Evolutionary conservation across 2,888 invertebrate genomes (phyloP).

Genomic region (Himalopsyche anomala): DNA sequence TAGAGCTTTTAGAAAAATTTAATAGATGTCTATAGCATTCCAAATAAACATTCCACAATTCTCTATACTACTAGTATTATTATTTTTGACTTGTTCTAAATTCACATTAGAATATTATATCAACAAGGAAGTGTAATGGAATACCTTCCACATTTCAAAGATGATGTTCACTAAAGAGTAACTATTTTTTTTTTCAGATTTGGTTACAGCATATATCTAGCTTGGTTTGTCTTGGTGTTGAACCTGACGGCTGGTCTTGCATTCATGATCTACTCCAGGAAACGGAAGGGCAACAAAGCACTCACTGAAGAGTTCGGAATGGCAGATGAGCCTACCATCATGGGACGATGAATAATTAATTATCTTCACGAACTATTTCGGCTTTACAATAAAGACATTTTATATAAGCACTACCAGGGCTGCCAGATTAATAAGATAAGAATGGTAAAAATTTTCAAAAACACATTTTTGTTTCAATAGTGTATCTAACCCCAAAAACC

Average conservation of each 20-base stretch:
- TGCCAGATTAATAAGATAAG: neutral
- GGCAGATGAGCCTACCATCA: constrained; percentile 91
- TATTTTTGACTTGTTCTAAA: too few species aligned
- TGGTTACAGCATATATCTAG: constrained; percentile 84
- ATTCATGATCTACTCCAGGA: constrained; percentile 89
- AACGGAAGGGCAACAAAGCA: constrained; percentile 89
- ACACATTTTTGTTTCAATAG: too few species aligned
- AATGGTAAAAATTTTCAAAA: neutral
- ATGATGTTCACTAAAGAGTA: neutral
- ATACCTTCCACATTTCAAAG: neutral
- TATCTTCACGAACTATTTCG: constrained; percentile 29
- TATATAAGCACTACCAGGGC: constrained; percentile 17
- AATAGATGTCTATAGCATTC: neutral
- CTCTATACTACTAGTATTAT: too few species aligned
- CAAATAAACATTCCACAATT: too few species aligned
- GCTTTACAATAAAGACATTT: constrained; percentile 45
- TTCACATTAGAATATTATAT: too few species aligned
- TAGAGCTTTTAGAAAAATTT: neutral
- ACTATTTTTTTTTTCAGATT: constrained; percentile 72
- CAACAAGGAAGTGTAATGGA: too few species aligned
- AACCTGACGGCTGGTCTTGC: constrained; percentile 83
- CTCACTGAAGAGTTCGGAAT: constrained; percentile 88
- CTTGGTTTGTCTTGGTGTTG: constrained; percentile 86
- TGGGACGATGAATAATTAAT: constrained; percentile 78
- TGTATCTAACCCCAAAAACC: too few species aligned